Percentiles rank a stretch among this genome's conserved stretches.
phyloP scores from a whole-genome alignment of 2,888 invertebrate genomes.

The Campopleginae sp. region DNA sequence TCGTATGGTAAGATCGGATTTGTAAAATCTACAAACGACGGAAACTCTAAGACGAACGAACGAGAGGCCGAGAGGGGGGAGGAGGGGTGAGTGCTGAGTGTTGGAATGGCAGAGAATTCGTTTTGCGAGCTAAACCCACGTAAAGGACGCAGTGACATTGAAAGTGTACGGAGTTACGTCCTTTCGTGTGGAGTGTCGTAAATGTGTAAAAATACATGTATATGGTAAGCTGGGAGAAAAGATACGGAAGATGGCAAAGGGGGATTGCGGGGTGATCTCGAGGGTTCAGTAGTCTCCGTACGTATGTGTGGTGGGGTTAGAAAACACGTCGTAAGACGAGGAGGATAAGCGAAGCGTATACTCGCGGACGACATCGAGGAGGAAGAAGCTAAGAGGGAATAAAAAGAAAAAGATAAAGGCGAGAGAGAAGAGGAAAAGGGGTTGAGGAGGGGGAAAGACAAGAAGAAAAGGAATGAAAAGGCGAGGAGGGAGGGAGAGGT shows the following conservation, averaged over 20 bases:
- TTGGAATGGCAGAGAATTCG: slow-evolving; percentile 52
- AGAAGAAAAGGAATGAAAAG: slow-evolving; percentile 47
- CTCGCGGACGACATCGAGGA: slow-evolving; percentile 49
- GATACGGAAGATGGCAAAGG: slow-evolving; percentile 40
- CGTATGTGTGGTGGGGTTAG: slow-evolving; percentile 45
- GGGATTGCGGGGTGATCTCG: slow-evolving; percentile 42
- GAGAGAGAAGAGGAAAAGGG: slow-evolving; percentile 45
- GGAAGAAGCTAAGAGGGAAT: slow-evolving; percentile 52
- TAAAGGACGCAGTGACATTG: background rate
- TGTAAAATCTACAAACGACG: slow-evolving; percentile 67
- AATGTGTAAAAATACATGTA: slow-evolving; percentile 30
- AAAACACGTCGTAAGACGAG: slow-evolving; percentile 61
- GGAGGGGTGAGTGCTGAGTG: background rate
- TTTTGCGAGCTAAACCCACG: slow-evolving; percentile 24
- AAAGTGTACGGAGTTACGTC: background rate
- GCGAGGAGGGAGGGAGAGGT: slow-evolving; percentile 58
- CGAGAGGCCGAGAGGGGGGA: background rate
- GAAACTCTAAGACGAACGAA: slow-evolving; percentile 66
- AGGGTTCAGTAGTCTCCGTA: slow-evolving; percentile 66
- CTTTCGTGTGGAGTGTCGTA: background rate
- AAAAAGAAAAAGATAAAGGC: slow-evolving; percentile 43
- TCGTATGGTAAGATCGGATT: slow-evolving; percentile 53
- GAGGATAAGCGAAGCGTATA: slow-evolving; percentile 34
- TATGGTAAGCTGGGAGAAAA: slow-evolving; percentile 34
- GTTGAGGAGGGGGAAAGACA: slow-evolving; percentile 38